A percentile compares a stretch with the other conserved stretches of the same genome.
Evolutionary conservation across 2,113 vertebrate genomes (phyloP).

Genomic region (Rhinichthys klamathensis): DNA sequence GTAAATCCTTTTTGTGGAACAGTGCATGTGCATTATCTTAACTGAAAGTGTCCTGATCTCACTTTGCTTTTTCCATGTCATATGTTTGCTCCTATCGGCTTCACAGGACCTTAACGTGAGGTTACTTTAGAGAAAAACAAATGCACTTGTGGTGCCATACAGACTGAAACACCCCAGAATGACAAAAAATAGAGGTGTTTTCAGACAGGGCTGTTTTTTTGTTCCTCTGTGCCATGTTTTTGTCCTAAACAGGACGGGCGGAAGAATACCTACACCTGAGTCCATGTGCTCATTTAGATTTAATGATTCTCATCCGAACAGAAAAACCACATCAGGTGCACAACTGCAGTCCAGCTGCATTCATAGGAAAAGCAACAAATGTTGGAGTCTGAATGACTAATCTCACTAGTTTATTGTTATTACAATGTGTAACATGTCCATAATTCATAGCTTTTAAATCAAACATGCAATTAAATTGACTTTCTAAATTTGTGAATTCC

Average conservation of each 20-base stretch:
- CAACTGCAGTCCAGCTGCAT: background rate
- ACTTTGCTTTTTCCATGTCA: slow-evolving; percentile 32
- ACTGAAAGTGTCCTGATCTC: background rate
- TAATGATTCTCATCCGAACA: background rate
- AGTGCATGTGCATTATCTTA: background rate
- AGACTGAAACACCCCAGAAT: slow-evolving; percentile 29
- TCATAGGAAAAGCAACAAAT: background rate
- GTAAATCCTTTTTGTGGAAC: background rate
- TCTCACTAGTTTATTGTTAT: background rate
- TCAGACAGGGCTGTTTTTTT: slow-evolving; percentile 44
- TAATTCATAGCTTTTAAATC: background rate
- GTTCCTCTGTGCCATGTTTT: slow-evolving; percentile 36
- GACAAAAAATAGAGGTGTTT: slow-evolving; percentile 52
- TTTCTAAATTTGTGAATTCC: background rate
- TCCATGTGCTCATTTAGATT: slow-evolving; percentile 42
- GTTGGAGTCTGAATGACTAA: background rate
- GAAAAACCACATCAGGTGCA: slow-evolving; percentile 24
- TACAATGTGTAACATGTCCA: background rate
- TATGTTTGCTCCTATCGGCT: background rate
- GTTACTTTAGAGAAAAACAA: background rate
- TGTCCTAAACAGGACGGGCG: slow-evolving; percentile 43
- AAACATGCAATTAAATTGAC: background rate
- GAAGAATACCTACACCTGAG: slow-evolving; percentile 37
- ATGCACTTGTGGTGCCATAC: slow-evolving; percentile 11
- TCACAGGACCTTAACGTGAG: slow-evolving; percentile 23